Conservation (phyloP, 2,113 vertebrate species). For the Procavia capensis region DNA sequence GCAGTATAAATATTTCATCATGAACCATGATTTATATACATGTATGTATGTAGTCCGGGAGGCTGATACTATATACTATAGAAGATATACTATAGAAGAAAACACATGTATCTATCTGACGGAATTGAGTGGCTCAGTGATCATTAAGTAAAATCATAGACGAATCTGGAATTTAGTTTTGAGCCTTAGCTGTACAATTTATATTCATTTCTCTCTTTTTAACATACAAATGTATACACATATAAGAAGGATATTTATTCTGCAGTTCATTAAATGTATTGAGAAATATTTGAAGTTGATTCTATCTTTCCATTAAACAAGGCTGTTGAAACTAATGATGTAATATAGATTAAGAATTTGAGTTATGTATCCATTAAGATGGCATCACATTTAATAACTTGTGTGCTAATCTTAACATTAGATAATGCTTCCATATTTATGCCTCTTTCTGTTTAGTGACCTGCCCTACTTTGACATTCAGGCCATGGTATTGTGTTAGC, state of each 20-base stretch:
- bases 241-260: conserved; percentile 49
- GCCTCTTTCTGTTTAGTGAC: background rate
- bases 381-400: background rate
- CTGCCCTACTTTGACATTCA: background rate
- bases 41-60: background rate
- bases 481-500: background rate
- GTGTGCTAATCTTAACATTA: conserved; percentile 26
- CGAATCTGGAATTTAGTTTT: conserved; percentile 54
- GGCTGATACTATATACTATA: too few relatives aligned
- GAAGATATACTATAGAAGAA: conserved; percentile 15
- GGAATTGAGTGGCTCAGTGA: conserved; percentile 31
- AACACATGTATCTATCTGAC: conserved; percentile 42
- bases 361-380: conserved; percentile 28
- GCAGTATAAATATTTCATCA: conserved; percentile 56
- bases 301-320: conserved; percentile 73
- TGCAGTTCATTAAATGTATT: conserved; percentile 53
- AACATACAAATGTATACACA: background rate
- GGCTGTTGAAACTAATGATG: conserved; percentile 44
- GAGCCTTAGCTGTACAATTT: conserved; percentile 40
- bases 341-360: conserved; percentile 44
- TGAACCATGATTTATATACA: conserved; percentile 57
- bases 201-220: conserved; percentile 49
- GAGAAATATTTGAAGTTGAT: conserved; percentile 61
- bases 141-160: conserved; percentile 51
- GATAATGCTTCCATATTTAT: background rate